Conservation (phyloP, 1,140 invertebrate species). For the Drosophila saltans region DNA sequence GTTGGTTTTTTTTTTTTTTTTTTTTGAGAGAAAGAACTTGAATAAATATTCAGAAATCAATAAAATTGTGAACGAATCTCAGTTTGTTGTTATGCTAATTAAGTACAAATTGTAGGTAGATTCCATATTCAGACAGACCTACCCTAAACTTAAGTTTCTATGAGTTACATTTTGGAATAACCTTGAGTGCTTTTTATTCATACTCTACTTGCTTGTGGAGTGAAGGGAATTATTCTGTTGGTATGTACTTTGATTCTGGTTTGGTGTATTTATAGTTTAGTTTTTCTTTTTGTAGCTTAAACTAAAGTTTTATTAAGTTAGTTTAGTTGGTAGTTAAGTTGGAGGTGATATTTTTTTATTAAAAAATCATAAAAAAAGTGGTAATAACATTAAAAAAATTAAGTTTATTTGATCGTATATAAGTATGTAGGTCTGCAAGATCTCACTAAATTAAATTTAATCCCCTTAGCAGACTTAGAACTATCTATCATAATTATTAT, state of each 20-base stretch:
- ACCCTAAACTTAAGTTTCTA: neutral
- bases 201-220: neutral
- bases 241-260: neutral
- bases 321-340: too few species aligned
- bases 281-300: too few species aligned
- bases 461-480: too few species aligned
- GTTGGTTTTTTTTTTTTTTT: neutral
- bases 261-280: too few species aligned
- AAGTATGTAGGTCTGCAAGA: too few species aligned
- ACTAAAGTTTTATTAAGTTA: too few species aligned
- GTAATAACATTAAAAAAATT: too few species aligned
- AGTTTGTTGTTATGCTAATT: slow-evolving; percentile 11
- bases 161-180: neutral
- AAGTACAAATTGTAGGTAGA: slow-evolving; percentile 9
- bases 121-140: slow-evolving; percentile 1
- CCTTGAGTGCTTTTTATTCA: neutral
- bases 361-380: too few species aligned
- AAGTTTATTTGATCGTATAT: too few species aligned
- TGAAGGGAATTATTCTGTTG: neutral
- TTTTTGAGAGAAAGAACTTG: neutral
- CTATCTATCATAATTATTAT: too few species aligned
- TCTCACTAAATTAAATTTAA: too few species aligned
- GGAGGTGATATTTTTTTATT: too few species aligned
- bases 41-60: slow-evolving; percentile 3
- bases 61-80: slow-evolving; percentile 1